Conservation (phyloP, 2,797 vertebrate species). For the Xiphorhynchus erythropygius region DNA sequence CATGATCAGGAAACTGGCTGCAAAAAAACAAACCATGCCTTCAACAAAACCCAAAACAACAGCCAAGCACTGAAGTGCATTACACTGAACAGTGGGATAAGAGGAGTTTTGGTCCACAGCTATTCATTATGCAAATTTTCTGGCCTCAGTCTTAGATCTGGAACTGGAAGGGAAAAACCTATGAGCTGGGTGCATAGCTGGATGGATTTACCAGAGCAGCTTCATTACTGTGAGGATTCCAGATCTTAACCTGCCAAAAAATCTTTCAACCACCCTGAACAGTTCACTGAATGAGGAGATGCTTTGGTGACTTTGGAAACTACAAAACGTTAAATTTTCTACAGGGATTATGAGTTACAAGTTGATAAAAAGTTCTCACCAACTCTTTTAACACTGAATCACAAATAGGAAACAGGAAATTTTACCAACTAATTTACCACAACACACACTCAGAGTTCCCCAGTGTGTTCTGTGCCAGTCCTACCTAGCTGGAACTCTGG, state of each 20-base stretch:
- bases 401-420: neutral
- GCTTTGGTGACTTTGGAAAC: neutral
- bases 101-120: neutral
- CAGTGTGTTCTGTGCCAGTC: neutral
- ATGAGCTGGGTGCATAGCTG: neutral
- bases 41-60: rapidly evolving
- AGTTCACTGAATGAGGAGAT: neutral
- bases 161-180: neutral
- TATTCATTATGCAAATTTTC: neutral
- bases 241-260: neutral
- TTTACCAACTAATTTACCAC: neutral
- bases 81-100: neutral
- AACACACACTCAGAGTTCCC: neutral
- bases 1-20: neutral
- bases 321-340: neutral
- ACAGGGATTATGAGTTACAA: neutral
- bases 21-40: neutral
- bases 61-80: neutral
- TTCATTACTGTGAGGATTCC: neutral
- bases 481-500: constrained; percentile 92
- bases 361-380: neutral
- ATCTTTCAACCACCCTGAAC: neutral
- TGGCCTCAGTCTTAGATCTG: neutral
- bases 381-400: neutral
- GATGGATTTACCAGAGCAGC: neutral